Evolutionary conservation across 2,888 invertebrate genomes (phyloP).

Genomic region (Drosophila nigricruria): DNA sequence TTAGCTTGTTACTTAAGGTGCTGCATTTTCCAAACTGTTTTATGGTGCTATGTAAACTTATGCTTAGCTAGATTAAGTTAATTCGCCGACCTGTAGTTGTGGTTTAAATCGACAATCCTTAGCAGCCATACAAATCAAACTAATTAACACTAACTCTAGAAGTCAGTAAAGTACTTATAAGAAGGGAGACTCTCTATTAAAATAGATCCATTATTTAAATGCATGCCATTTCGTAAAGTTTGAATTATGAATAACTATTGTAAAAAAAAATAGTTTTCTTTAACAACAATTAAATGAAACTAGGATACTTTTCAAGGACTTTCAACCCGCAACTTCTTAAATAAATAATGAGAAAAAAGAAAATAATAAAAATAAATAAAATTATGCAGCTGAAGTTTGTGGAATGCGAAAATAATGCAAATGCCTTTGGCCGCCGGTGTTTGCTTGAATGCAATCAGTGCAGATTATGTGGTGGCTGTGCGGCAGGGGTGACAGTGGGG

Average conservation of each 20-base stretch:
- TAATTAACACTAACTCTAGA: constrained; percentile 38
- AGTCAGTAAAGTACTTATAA: constrained; percentile 37
- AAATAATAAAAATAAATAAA: constrained; percentile 53
- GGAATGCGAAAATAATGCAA: constrained; percentile 77
- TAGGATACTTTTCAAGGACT: constrained; percentile 48
- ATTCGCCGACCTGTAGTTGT: constrained; percentile 28
- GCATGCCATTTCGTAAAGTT: constrained; percentile 49
- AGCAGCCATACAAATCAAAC: constrained; percentile 58
- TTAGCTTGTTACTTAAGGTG: constrained; percentile 57
- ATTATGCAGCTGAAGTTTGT: constrained; percentile 58
- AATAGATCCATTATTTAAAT: constrained; percentile 61
- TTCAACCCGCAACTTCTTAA: constrained; percentile 51
- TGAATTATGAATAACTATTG: constrained; percentile 55
- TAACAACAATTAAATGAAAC: constrained; percentile 21
- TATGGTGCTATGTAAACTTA: constrained; percentile 70
- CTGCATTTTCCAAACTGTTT: constrained; percentile 50
- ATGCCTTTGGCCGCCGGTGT: constrained; percentile 66
- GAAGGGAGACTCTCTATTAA: constrained; percentile 32
- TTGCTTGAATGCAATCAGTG: constrained; percentile 67
- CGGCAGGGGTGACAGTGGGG: neutral
- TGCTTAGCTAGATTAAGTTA: constrained; percentile 54
- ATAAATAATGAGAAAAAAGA: constrained; percentile 43
- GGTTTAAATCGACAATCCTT: constrained; percentile 70
- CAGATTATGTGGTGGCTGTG: constrained; percentile 47
- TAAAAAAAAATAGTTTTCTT: constrained; percentile 56